Base-by-base conservation (phyloP, 2,113 vertebrate species). In the Cyphomyrus discorhynchus region DNA sequence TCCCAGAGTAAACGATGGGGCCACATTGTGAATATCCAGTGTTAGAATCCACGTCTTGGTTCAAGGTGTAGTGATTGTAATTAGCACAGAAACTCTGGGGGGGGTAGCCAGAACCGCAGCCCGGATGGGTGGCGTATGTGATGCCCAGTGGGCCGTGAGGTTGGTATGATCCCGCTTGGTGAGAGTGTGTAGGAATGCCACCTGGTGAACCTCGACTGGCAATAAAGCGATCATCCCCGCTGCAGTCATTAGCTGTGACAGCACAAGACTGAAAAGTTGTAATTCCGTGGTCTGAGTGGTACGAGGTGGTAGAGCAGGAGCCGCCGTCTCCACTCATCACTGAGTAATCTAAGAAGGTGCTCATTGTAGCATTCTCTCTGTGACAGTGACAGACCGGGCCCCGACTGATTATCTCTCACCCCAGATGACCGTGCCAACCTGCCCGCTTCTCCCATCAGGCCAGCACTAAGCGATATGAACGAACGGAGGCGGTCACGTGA, bases 251-350 rank as follows among this genome's bases (percentile, higher is more conserved):
- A 93, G 97, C 95, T 91, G 96, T 96, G 90, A 98, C 97, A 56
- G 97, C 97, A 90, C 98, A 99, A 74, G 98, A 97, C 95, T 97
- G 98, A 92, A 98, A 99, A 96, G 97, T 97, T 96, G 98, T 97
- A 97, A 98, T 97, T 94, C 98, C 98, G 94, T 97, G 98, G 77
- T 99, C 98, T 7, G 97, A 95, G 94, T 98, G 95, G 92, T 97
- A 98, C 92, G 97, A 95, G 94, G 97, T 94, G 90, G 97, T 96
- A 27, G 97, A 96, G 92, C 97, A 97, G 49, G 98, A 97, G 90
- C 96, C 97, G 49, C 96, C 95, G 90, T 97, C 96, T 80, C 97
- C 97, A 92, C 95, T 96, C 95, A 97, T 96, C 92, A 97, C 95
- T 53, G 98, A 96, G 92, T 98, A 99, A 93, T 99, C 98, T 95